These are phyloP conservation scores for Piezodorus guildinii DNA, from an alignment of 1,140 invertebrate genomes.

Conservation along the genomic window DNA sequence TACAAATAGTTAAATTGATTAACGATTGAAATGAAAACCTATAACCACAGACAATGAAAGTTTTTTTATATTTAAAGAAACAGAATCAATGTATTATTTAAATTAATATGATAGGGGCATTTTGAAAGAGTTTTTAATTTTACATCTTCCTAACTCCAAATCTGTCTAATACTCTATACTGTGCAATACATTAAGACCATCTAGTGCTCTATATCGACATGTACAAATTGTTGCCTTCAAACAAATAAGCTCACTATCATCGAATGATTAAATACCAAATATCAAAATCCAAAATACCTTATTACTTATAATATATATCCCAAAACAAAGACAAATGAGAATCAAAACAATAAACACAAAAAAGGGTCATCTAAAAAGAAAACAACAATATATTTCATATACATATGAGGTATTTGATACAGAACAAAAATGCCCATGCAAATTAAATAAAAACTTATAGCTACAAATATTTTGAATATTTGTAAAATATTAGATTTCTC, in stretches of 20 bases:
- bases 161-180: constrained; percentile 2
- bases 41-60: too few species aligned
- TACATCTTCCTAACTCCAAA: too few species aligned
- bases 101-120: too few species aligned
- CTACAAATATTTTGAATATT: constrained; percentile 23
- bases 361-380: constrained; percentile 19
- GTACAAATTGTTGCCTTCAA: constrained; percentile 28
- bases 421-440: constrained; percentile 24
- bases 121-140: too few species aligned
- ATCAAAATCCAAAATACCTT: constrained; percentile 22
- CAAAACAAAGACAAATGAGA: constrained; percentile 17
- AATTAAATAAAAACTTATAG: constrained; percentile 18
- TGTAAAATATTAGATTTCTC: constrained; percentile 13
- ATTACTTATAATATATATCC: constrained; percentile 18
- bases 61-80: too few species aligned
- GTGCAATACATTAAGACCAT: constrained; percentile 12
- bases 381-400: constrained; percentile 17
- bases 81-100: too few species aligned
- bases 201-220: constrained; percentile 21
- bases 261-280: constrained; percentile 24
- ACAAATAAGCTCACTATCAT: constrained; percentile 25
- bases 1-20: too few species aligned
- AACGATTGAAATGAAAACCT: too few species aligned
- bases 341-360: not conserved
- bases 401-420: constrained; percentile 14